Evolutionary conservation across 2,113 vertebrate species (phyloP).

Genomic region (Pituophis catenifer): DNA sequence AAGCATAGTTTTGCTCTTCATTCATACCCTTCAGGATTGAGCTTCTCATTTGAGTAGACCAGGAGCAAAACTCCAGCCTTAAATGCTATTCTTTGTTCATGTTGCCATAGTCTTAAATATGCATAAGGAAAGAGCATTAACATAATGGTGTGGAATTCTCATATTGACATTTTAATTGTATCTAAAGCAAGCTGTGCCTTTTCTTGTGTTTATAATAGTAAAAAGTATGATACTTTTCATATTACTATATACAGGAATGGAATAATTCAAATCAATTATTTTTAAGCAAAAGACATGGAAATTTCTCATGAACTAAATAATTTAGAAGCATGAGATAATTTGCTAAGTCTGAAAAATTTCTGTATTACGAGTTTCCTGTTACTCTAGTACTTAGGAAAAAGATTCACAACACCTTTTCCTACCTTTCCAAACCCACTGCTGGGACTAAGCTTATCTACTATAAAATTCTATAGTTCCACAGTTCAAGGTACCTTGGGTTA

Average conservation of each 20-base stretch:
- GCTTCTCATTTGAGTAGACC: background rate
- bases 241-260: fast-evolving
- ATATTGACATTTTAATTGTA: background rate
- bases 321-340: background rate
- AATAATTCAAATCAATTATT: background rate
- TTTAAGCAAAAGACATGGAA: background rate
- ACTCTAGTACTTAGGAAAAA: background rate
- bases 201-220: background rate
- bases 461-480: background rate
- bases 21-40: background rate
- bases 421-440: background rate
- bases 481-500: background rate
- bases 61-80: background rate
- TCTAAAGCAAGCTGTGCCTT: background rate
- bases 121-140: fast-evolving
- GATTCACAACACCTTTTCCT: background rate
- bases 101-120: background rate
- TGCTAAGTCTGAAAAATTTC: background rate
- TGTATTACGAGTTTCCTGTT: background rate
- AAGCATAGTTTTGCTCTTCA: background rate
- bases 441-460: constrained; percentile 1
- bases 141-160: background rate
- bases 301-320: background rate
- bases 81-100: background rate
- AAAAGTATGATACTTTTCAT: background rate